These are phyloP conservation scores for Lucilia cuprina DNA, from an alignment of 1,140 invertebrate genomes.

Conservation along the genomic window DNA sequence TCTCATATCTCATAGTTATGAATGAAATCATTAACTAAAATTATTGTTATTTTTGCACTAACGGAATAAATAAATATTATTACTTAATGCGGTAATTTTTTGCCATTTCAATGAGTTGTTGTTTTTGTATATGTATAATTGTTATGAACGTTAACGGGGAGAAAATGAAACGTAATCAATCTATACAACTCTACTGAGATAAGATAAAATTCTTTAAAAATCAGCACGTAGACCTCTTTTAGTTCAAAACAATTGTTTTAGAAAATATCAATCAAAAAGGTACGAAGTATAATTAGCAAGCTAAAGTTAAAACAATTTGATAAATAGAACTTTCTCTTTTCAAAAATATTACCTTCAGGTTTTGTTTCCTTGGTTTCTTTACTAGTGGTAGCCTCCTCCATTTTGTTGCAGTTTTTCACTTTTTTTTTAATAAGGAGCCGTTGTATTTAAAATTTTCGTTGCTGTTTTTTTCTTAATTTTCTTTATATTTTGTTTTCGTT, in stretches of 20 bases:
- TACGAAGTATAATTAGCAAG: background rate
- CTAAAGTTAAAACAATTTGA: too few species aligned
- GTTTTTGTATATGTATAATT: background rate
- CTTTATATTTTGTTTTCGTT: background rate
- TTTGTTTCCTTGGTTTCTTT: background rate
- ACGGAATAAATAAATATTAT: background rate
- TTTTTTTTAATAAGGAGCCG: background rate
- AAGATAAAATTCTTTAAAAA: background rate
- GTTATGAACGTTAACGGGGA: background rate
- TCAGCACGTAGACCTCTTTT: background rate
- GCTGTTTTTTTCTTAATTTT: background rate
- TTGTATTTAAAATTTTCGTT: background rate
- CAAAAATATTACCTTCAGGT: background rate
- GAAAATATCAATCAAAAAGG: background rate
- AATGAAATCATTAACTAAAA: constrained; percentile 11
- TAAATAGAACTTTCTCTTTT: too few species aligned
- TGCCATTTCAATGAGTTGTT: background rate
- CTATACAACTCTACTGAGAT: background rate
- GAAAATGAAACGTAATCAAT: background rate
- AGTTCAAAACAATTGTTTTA: background rate
- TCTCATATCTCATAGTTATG: background rate
- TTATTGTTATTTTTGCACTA: background rate
- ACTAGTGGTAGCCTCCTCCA: background rate
- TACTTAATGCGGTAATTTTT: background rate
- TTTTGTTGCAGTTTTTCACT: background rate